Evolutionary conservation across 2,888 invertebrate species (phyloP).

Genomic region (Esperia sulphurella): DNA sequence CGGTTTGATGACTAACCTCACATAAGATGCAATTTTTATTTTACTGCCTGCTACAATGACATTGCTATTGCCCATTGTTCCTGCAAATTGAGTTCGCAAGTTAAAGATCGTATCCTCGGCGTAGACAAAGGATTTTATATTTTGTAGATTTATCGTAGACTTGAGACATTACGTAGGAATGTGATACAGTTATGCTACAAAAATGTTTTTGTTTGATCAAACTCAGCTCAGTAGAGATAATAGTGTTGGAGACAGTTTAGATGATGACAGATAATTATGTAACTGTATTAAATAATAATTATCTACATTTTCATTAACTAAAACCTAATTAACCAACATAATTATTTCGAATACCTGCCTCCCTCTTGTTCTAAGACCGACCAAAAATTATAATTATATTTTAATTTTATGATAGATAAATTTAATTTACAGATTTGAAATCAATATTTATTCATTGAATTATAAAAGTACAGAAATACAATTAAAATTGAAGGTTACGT

Average conservation of each 20-base stretch:
- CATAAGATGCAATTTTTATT: constrained; percentile 30
- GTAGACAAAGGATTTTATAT: constrained; percentile 9
- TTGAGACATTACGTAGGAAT: neutral
- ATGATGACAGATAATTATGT: neutral
- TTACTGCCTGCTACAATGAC: constrained; percentile 64
- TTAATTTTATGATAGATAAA: no score
- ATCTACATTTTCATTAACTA: no score
- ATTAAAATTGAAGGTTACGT: no score
- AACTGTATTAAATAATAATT: no score
- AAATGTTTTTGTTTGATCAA: neutral
- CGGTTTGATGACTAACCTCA: constrained; percentile 37
- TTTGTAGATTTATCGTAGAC: neutral
- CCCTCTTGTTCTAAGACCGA: no score
- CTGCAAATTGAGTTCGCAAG: constrained; percentile 8
- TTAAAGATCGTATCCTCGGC: constrained; percentile 6
- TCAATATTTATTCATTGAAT: no score
- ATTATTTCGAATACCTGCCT: no score
- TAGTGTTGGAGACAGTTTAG: neutral
- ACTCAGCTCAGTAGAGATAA: neutral
- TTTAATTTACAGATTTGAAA: no score
- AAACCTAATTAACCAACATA: no score
- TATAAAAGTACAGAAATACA: no score
- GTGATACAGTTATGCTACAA: no score
- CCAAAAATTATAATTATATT: no score
- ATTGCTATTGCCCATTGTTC: constrained; percentile 53